Evolutionary conservation across 2,888 invertebrate species (phyloP), one percentile per base, ranked within the genome.

Genomic region (Apamea monoglypha): DNA sequence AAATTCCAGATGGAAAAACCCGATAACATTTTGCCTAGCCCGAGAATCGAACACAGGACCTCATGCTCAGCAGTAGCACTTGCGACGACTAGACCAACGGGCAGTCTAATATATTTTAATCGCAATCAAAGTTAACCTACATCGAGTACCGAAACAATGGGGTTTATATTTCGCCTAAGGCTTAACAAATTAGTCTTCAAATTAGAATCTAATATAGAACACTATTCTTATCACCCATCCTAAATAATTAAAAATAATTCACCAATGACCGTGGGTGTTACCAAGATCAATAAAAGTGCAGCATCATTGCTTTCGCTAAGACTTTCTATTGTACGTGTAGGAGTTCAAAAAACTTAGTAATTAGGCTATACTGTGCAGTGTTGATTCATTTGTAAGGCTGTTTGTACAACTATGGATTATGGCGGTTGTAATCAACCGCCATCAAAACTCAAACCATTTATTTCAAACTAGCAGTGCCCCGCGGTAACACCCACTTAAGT

Each of bases 301-400:
- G n/a, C 73, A 81, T 89, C 88, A 85, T 84, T 76, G 56, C 90
- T 87, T 88, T 89, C 87, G 83, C 89, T 36, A 72, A 66, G n/a
- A 82, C 83, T 88, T 83, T 87, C 89, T 86, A 78, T 86, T 82
- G 64, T 76, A 12, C 78, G 78, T 81, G 84, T 84, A 80, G 82
- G 88, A 82, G 80, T 80, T 56, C 18, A 71, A 75, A 78, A 85
- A 82, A 40, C 21, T 40, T 61, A 32, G 8, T 76, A 76, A 82
- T 76, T 63, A 79, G 36, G 59, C 70, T 78, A 73, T 82, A 2
- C 66, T 21, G 72, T 73, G 36, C n/a, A n/a, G 29, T 84, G 50
- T 64, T 67, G 44, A 40, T 71, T 74, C 75, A 59, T 82, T 72
- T 72, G 68, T 66, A 40, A n/a, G 2, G 81, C 78, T 67, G 75